Conservation (phyloP, 2,797 vertebrate genomes). For the Microctenopoma lineatum region DNA sequence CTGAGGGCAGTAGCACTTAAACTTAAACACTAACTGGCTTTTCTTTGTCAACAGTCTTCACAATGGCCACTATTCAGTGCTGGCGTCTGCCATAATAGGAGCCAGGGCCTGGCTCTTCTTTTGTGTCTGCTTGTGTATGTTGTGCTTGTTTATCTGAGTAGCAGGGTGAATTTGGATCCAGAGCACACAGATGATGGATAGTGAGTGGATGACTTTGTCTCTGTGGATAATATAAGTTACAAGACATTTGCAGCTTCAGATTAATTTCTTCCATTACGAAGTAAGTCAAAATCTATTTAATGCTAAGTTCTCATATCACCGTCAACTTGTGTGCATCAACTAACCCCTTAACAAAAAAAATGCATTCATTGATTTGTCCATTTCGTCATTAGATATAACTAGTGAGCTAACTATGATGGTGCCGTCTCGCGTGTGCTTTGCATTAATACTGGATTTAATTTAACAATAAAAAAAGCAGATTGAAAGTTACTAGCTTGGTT, state of each 20-base stretch:
- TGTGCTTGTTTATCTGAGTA: conserved; percentile 68
- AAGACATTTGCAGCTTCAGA: conserved; percentile 33
- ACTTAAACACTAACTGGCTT: conserved; percentile 25
- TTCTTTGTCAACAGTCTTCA: conserved; percentile 55
- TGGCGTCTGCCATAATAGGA: conserved; percentile 73
- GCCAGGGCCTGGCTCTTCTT: conserved; percentile 73
- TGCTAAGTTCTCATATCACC: background rate
- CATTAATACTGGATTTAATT: background rate
- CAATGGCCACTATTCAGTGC: conserved; percentile 77
- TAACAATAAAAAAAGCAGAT: background rate
- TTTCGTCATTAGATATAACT: background rate
- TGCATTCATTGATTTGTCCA: background rate
- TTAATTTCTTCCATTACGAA: conserved; percentile 24
- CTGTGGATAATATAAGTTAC: conserved; percentile 42
- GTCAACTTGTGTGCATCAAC: background rate
- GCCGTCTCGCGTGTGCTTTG: background rate
- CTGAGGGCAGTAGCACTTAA: background rate
- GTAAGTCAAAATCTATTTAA: conserved; percentile 42
- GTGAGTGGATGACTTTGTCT: conserved; percentile 52
- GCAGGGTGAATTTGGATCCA: conserved; percentile 48
- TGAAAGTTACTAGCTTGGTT: background rate
- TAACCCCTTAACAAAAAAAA: conserved; percentile 5
- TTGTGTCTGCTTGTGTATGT: conserved; percentile 71
- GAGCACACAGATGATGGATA: conserved; percentile 70
- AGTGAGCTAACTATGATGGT: background rate